Evolutionary conservation across 2,888 invertebrate species (phyloP).

Genomic region (Dione vanillae): DNA sequence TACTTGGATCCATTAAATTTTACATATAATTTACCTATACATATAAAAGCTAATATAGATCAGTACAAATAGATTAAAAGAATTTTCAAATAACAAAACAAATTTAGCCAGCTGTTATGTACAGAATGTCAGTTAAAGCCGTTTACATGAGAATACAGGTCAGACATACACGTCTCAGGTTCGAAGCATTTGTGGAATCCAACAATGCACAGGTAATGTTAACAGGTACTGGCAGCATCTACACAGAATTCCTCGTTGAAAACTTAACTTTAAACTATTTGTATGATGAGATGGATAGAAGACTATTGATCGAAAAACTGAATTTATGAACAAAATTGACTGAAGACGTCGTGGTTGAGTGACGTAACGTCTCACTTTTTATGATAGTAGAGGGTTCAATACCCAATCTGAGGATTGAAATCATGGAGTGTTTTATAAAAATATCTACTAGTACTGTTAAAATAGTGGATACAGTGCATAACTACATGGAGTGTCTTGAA

Average conservation of each 20-base stretch:
- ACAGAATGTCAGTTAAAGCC: conserved; percentile 17
- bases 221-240: neutral
- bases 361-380: no score
- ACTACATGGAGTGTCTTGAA: no score
- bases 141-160: conserved; percentile 25
- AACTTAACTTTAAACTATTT: neutral
- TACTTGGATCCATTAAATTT: no score
- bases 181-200: conserved; percentile 20
- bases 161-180: neutral
- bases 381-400: neutral
- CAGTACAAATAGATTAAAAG: neutral
- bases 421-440: neutral
- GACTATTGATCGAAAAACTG: neutral
- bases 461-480: no score
- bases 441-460: neutral
- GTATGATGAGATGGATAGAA: neutral
- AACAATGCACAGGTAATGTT: conserved; percentile 14
- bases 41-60: no score
- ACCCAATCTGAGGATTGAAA: neutral
- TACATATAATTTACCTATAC: no score
- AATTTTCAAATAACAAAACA: neutral
- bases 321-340: neutral
- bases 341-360: neutral
- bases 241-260: neutral
- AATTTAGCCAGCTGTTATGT: neutral